Base-by-base conservation (phyloP, 2,888 invertebrate genomes). In the Agrotis puta region DNA sequence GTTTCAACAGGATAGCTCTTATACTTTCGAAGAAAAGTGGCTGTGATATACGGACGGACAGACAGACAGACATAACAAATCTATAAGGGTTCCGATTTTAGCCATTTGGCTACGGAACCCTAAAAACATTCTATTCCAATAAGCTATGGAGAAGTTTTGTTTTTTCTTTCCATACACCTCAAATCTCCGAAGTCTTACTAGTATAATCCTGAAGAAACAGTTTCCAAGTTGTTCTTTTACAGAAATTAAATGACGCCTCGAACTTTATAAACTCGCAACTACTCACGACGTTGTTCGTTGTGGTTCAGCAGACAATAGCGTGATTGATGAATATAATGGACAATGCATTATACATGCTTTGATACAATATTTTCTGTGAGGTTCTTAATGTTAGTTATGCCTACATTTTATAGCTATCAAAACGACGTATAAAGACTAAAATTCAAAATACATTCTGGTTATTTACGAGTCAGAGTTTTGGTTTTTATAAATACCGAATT, bases 311-410 rank as follows among this genome's bases (percentile, higher is more conserved):
- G 56, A 79, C 74, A 79, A 79, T 66, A 62, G 59, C 24, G 56
- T 78, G 74, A 74, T 70, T 64, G 70, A 79, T 74, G 57, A 48
- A 22, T 51, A 51, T 63, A 65, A 66, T 65, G 45, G 61, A 78
- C 61, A 57, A 56, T 59, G 22, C 43, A 70, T 62, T 62, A 51
- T 53, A 63, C 27, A 57, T 43, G 45, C 33, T 51, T 22, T 47
- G 0, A 22, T 33, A 61, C 43, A 62, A 48, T 61, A 56, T 63
- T 63, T 63, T 72, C 11, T 14, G 7, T 48, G 54, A 61, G 39
- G 18, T 27, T 24, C 5, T 53, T 39, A 6, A 39, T 2, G 11
- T 39, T 39, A 9, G 39, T 0, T 39, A 11, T 11, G 39, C 39
- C 9, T 11, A 33, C 9, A 11, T 39, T 39, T 39, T 39, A 39